Percentiles rank a stretch among this genome's conserved stretches.
Conservation (phyloP, 2,888 invertebrate genomes). For the Adelognathus sp. region DNA sequence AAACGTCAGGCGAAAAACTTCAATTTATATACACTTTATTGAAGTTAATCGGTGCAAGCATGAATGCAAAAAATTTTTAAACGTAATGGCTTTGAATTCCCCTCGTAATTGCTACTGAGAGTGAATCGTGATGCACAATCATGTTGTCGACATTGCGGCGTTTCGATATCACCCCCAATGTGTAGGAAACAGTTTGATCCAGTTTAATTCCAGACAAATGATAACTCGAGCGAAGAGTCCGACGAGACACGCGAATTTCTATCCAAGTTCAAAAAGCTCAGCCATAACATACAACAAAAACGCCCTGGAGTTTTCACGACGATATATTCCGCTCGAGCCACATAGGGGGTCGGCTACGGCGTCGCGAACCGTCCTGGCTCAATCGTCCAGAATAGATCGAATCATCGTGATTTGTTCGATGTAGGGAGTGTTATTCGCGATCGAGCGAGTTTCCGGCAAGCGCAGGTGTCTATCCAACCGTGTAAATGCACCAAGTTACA, state of each 20-base stretch:
- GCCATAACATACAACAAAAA: conserved; percentile 1
- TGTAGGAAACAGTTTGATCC: background rate
- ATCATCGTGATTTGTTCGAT: conserved; percentile 68
- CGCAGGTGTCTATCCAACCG: conserved; percentile 74
- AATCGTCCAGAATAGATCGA: conserved; percentile 77
- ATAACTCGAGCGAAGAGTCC: background rate
- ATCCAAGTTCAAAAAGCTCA: background rate
- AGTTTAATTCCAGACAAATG: background rate
- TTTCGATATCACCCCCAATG: background rate
- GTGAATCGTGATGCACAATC: background rate
- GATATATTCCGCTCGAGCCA: conserved; percentile 67
- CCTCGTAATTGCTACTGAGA: background rate
- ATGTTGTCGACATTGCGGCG: background rate
- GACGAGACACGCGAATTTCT: background rate
- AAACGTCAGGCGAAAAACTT: too few species aligned
- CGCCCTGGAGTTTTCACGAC: conserved; percentile 56
- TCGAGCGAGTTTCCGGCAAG: conserved; percentile 54
- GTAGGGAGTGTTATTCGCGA: conserved; percentile 14
- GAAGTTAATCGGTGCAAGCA: too few species aligned
- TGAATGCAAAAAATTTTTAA: too few species aligned
- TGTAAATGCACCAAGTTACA: conserved; percentile 45
- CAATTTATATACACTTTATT: too few species aligned
- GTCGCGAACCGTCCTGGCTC: conserved; percentile 69
- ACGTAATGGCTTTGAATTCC: too few species aligned
- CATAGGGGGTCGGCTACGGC: conserved; percentile 52